Evolutionary conservation across 2,797 vertebrate genomes (phyloP).

Genomic region (Aplochiton taeniatus): DNA sequence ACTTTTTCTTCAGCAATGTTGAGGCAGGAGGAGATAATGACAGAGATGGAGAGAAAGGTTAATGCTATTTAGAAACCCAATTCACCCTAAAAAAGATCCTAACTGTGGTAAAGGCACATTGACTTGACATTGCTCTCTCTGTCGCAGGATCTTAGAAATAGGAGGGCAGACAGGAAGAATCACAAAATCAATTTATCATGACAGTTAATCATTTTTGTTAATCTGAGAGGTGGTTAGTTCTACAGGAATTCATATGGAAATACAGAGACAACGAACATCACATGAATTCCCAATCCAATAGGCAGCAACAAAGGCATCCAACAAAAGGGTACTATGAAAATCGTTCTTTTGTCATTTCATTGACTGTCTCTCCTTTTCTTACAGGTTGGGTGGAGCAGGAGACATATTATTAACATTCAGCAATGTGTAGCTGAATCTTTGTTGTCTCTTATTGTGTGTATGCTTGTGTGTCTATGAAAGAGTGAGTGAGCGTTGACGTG

Average conservation of each 20-base stretch:
- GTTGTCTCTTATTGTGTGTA: constrained; percentile 20
- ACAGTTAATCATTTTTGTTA: constrained; percentile 75
- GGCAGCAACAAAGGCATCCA: constrained; percentile 68
- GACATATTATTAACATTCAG: constrained; percentile 80
- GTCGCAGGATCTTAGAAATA: constrained; percentile 6
- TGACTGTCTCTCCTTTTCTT: constrained; percentile 49
- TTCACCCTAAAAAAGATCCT: too few relatives aligned
- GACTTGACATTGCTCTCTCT: neutral
- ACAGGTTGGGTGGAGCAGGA: constrained; percentile 82
- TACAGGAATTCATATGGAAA: constrained; percentile 63
- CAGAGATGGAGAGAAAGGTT: too few relatives aligned
- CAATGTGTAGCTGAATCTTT: constrained; percentile 43
- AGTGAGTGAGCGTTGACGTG: constrained; percentile 19
- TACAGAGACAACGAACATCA: constrained; percentile 35
- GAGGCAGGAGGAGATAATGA: too few relatives aligned
- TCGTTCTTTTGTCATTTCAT: constrained; percentile 49
- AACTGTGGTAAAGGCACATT: too few relatives aligned
- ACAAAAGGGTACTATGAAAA: constrained; percentile 61
- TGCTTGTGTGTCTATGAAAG: constrained; percentile 1
- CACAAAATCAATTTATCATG: constrained; percentile 57
- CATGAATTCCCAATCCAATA: constrained; percentile 45
- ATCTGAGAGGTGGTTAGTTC: constrained; percentile 65
- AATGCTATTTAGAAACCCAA: too few relatives aligned
- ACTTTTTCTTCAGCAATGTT: too few relatives aligned
- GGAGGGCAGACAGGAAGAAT: constrained; percentile 45